Evolutionary conservation across 2,888 invertebrate genomes (phyloP), one percentile per base, ranked within the genome.

Genomic region (Junonia oenone): DNA sequence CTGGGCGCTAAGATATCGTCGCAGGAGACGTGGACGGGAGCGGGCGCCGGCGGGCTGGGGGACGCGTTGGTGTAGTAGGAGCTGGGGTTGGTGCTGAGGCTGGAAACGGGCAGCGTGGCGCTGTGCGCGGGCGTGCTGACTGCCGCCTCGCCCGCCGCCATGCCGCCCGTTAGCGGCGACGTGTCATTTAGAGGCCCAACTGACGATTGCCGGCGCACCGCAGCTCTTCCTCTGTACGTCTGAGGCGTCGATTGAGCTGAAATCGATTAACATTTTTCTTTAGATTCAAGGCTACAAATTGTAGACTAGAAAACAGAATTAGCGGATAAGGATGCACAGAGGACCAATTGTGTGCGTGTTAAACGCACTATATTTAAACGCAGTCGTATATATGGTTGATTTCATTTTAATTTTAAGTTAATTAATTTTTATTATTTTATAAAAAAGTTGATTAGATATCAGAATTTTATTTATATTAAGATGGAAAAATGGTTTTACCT

Each of bases 61-160:
- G 92, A 86, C 45, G 90, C 92, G 76, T 92, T 92, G 35, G 92
- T 92, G 72, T 92, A 92, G 78, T 92, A 92, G 65, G 92, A 92
- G 74, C 88, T 88, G 31, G 84, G 84, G 71, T 90, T 91, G 31
- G 87, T 89, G 70, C 90, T 87, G 64, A 88, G 83, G 64, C 88
- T 86, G 66, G 92, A 91, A 22, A 92, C 92, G 33, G 92, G 92
- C 61, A 89, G 71, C 47, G 88, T 89, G 46, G 88, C 76, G 69
- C 86, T 87, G 73, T 89, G 89, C 40, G 87, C 89, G 3, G 90
- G 87, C 56, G 90, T 89, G 78, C 88, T 85, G 55, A 84, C 80
- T 3, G 78, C 83, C 15, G 86, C 75, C 66, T 88, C 89, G 51
- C 83, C 85, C 22, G 77, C 81, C 19, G 64, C 68, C 22, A 60